Base-by-base conservation (phyloP, 2,888 invertebrate species). In the Pollenia amentaria region DNA sequence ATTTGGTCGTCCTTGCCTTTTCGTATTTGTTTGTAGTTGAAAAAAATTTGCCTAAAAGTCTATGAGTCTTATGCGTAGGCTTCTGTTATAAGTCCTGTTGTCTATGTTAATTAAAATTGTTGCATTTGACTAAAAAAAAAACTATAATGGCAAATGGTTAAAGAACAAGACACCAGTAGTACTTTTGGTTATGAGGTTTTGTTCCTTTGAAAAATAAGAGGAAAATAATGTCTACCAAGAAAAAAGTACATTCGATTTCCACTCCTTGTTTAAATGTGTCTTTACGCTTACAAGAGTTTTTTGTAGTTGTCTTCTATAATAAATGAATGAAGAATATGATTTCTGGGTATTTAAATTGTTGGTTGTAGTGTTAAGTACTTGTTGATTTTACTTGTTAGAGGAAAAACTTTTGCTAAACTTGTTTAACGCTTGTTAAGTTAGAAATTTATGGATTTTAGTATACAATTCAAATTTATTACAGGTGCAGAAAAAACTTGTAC, bases 101-200 rank as follows among this genome's bases (percentile, higher is more conserved):
- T 83, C 77, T 81, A 77, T 77, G 84, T 79, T 87, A 84, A 84
- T 87, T 87, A 87, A 84, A 84, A 84, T 81, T 87, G 84, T 84
- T 87, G 87, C 87, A 84, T 84, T 81, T 78, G 62, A 16, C 42
- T 18, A 18, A 55, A 53, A 6, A 44, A 8, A 42, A 62, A 21
- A 51, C 21, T 62, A 51, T 64, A 53, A 72, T 72, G 44, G 62
- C 9, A 65, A 73, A 44, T 51, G 18, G 16, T 6, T 38, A 48
- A 12, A 40, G 44, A 72, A 80, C 72, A 55, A 73, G 48, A 64
- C 55, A 73, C 72, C 57, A 67, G 38, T 29, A 6, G 0, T 57
- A 53, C 51, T 60, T n/a, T n/a, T 44, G 62, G 62, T 76, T 82
- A 38, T 83, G 57, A 72, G 70, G 38, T 77, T 38, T n/a, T 21